phyloP scores from a whole-genome alignment of 2,797 vertebrate species.

The Myripristis murdjan region DNA sequence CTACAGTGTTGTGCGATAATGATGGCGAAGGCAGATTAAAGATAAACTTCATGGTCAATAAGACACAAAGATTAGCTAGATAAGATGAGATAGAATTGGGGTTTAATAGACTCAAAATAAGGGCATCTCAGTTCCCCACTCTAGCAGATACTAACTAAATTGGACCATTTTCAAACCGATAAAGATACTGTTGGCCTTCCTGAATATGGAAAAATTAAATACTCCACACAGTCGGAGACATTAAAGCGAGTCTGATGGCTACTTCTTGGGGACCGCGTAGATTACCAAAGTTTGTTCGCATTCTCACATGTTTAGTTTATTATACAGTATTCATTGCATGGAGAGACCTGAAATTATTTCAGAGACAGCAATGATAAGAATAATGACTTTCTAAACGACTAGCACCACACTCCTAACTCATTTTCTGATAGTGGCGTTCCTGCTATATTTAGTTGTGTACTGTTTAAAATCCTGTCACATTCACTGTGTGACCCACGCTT shows the following conservation, averaged over 20 bases:
- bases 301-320: constrained; percentile 86
- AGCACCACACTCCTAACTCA: constrained; percentile 88
- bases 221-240: constrained; percentile 58
- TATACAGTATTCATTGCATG: constrained; percentile 91
- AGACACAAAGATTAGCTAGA: constrained; percentile 85
- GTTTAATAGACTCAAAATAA: constrained; percentile 85
- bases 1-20: constrained; percentile 82
- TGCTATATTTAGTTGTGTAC: constrained; percentile 91
- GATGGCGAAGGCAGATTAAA: constrained; percentile 83
- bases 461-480: constrained; percentile 90
- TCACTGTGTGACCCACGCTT: constrained; percentile 81
- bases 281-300: constrained; percentile 84
- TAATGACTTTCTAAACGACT: constrained; percentile 91
- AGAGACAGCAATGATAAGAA: constrained; percentile 90
- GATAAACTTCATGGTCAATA: constrained; percentile 87
- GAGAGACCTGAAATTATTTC: constrained; percentile 90
- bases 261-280: constrained; percentile 73
- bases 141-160: constrained; percentile 83
- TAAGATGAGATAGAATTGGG: constrained; percentile 85
- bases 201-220: constrained; percentile 80
- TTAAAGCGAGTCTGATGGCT: constrained; percentile 75
- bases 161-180: constrained; percentile 80
- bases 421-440: constrained; percentile 89
- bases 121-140: constrained; percentile 84
- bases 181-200: constrained; percentile 62